Conservation (phyloP, 2,113 vertebrate species). For the Cololabis saira region DNA sequence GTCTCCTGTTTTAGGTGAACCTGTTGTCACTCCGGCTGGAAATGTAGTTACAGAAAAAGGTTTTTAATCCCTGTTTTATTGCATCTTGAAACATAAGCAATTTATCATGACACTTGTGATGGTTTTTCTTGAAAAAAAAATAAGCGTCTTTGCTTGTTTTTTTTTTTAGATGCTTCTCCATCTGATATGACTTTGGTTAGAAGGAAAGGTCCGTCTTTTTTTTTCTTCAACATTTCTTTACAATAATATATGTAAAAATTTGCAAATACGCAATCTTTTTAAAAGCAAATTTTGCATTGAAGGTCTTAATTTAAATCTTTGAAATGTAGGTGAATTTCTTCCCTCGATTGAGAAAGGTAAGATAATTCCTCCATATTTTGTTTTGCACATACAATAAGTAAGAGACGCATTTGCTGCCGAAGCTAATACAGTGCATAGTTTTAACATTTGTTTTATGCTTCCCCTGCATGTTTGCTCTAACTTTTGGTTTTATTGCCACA, state of each 20-base stretch:
- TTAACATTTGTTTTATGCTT: neutral
- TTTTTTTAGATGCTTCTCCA: constrained; percentile 46
- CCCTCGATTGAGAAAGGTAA: constrained; percentile 80
- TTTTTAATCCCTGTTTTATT: constrained; percentile 22
- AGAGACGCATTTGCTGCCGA: neutral
- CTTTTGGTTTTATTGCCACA: constrained; percentile 5
- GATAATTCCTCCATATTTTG: constrained; percentile 11
- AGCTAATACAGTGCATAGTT: constrained; percentile 28
- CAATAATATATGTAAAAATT: neutral
- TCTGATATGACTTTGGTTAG: constrained; percentile 61
- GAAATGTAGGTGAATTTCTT: constrained; percentile 76
- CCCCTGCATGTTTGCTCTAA: constrained; percentile 34
- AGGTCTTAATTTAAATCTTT: neutral
- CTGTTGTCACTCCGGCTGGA: constrained; percentile 29
- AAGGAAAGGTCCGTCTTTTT: constrained; percentile 73
- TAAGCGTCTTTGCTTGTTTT: neutral
- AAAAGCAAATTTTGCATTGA: neutral
- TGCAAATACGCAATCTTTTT: no score
- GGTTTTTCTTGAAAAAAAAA: neutral
- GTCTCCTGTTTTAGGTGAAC: constrained; percentile 47
- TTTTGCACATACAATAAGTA: neutral
- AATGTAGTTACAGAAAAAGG: constrained; percentile 67
- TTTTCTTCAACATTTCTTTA: neutral
- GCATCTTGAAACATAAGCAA: neutral
- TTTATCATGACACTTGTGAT: neutral